Percentiles rank a stretch among this genome's conserved stretches.
Conservation (phyloP, 2,888 invertebrate genomes). For the Margaritifera margaritifera region DNA sequence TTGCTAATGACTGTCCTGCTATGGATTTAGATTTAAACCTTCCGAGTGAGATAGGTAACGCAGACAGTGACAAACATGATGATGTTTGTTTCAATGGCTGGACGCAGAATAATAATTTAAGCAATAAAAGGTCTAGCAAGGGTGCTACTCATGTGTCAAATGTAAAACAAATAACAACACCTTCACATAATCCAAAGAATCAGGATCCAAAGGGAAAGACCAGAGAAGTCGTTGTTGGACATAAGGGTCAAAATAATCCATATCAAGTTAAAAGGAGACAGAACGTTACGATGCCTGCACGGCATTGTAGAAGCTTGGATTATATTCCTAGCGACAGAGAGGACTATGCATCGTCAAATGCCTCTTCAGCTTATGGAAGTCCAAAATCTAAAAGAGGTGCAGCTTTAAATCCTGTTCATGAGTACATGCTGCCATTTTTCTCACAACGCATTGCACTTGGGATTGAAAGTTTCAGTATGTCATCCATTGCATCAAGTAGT, state of each 20-base stretch:
- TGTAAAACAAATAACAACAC: slow-evolving; percentile 6
- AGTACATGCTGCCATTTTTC: slow-evolving; percentile 57
- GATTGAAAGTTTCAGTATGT: slow-evolving; percentile 68
- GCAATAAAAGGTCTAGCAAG: neutral
- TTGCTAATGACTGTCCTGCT: slow-evolving; percentile 46
- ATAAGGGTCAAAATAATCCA: slow-evolving; percentile 40
- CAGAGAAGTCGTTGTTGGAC: neutral
- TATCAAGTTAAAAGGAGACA: slow-evolving; percentile 66
- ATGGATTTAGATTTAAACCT: slow-evolving; percentile 24
- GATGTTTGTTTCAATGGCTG: too few relatives aligned
- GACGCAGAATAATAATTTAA: neutral
- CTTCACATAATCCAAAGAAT: neutral
- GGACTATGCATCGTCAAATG: slow-evolving; percentile 53
- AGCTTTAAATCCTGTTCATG: slow-evolving; percentile 16
- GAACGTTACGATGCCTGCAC: slow-evolving; percentile 56
- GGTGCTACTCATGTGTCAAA: neutral
- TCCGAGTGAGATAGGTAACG: slow-evolving; percentile 2
- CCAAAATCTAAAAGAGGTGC: slow-evolving; percentile 51
- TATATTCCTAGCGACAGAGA: slow-evolving; percentile 70
- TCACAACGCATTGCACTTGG: slow-evolving; percentile 50
- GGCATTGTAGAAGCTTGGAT: slow-evolving; percentile 69
- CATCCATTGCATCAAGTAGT: slow-evolving; percentile 68
- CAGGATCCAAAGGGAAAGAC: slow-evolving; percentile 5
- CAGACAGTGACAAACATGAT: too few relatives aligned
- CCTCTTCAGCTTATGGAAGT: slow-evolving; percentile 61